phyloP scores from a whole-genome alignment of 1,140 invertebrate species.

The Dysdera silvatica region DNA sequence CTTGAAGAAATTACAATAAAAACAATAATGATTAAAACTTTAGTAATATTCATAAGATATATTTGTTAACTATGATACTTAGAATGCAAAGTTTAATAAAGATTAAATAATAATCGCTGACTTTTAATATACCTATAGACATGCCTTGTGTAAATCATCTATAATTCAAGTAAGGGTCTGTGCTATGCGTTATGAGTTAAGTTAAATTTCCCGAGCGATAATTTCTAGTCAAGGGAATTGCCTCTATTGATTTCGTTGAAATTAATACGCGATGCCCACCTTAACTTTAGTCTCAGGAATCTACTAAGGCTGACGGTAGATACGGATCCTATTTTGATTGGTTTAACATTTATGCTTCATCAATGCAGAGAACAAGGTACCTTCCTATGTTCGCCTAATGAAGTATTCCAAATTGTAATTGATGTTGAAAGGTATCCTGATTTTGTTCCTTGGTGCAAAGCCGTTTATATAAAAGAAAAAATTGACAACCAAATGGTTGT shows the following conservation, averaged over 20 bases:
- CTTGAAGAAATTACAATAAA: slow-evolving; percentile 6
- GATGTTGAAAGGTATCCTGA: no score
- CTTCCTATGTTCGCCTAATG: no score
- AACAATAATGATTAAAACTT: background rate
- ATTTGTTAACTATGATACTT: background rate
- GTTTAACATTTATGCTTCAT: no score
- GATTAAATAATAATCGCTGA: slow-evolving; percentile 5
- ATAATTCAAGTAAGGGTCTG: background rate
- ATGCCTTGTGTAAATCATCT: background rate
- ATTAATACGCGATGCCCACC: slow-evolving; percentile 2
- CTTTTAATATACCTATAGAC: slow-evolving; percentile 8
- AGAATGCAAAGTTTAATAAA: slow-evolving; percentile 7
- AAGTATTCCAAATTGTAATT: no score
- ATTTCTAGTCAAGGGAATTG: background rate
- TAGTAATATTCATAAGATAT: slow-evolving; percentile 7
- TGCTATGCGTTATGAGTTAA: slow-evolving; percentile 8
- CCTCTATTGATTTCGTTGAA: slow-evolving; percentile 1
- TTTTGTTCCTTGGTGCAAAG: no score
- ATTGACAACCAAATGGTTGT: slow-evolving; percentile 6
- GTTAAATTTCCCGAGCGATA: slow-evolving; percentile 5
- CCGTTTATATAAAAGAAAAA: no score
- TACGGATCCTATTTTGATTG: slow-evolving; percentile 1
- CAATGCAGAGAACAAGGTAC: no score
- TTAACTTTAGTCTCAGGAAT: slow-evolving; percentile 5
- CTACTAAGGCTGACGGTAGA: slow-evolving; percentile 5